These are phyloP conservation scores for Odontamblyopus lacepedii DNA, from an alignment of 2,797 vertebrate species.

Conservation along the genomic window DNA sequence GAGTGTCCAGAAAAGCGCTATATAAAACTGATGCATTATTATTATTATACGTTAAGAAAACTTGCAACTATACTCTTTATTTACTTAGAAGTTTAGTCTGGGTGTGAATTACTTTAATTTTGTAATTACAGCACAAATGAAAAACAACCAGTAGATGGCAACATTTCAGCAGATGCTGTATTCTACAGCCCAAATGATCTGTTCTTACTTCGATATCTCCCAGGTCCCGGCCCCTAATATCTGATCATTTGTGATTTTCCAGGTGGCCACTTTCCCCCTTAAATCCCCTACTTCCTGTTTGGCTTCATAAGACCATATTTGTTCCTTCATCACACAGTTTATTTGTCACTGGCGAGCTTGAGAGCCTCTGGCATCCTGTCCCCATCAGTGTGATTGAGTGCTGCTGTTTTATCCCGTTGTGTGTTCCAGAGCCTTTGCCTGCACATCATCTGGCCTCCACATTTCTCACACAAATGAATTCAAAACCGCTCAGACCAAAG, in stretches of 20 bases:
- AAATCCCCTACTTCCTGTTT: slow-evolving; percentile 43
- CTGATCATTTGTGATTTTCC: slow-evolving; percentile 50
- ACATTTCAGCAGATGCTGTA: slow-evolving; percentile 62
- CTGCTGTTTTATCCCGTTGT: slow-evolving; percentile 70
- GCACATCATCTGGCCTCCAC: slow-evolving; percentile 73
- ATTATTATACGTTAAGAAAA: neutral
- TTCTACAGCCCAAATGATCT: slow-evolving; percentile 31
- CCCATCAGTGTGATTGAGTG: slow-evolving; percentile 53
- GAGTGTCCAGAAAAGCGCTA: too few relatives aligned
- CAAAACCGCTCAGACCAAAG: slow-evolving; percentile 24
- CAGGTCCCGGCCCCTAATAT: slow-evolving; percentile 32
- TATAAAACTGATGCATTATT: too few relatives aligned
- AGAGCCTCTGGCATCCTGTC: slow-evolving; percentile 62
- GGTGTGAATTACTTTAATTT: slow-evolving; percentile 13
- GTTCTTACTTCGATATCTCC: slow-evolving; percentile 26
- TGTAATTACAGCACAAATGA: slow-evolving; percentile 32
- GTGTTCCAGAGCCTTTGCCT: slow-evolving; percentile 55
- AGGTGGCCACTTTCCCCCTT: slow-evolving; percentile 56
- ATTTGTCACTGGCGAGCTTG: slow-evolving; percentile 57
- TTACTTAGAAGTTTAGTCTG: neutral
- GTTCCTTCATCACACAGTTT: slow-evolving; percentile 59
- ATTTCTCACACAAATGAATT: slow-evolving; percentile 56
- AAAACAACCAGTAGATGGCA: slow-evolving; percentile 74
- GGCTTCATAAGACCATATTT: slow-evolving; percentile 46
- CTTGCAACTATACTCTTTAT: neutral